Conservation (phyloP, 2,797 vertebrate species). For the Leuciscus waleckii region DNA sequence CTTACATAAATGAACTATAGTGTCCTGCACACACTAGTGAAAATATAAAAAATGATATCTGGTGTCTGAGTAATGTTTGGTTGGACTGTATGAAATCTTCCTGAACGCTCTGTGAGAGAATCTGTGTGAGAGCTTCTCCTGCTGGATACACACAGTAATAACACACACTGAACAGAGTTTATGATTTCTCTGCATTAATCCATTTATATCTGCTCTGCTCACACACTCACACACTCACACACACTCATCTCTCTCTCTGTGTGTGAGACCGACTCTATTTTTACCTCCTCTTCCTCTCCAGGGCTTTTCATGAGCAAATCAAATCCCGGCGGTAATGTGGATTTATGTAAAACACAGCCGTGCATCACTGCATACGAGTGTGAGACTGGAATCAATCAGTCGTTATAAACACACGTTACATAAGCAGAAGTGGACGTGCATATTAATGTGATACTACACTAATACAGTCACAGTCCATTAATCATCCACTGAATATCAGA, state of each 20-base stretch:
- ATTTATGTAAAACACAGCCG: constrained; percentile 28
- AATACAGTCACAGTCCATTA: background rate
- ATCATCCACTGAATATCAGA: background rate
- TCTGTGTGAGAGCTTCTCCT: constrained; percentile 60
- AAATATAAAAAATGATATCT: no score
- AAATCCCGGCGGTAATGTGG: constrained; percentile 12
- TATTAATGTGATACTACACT: background rate
- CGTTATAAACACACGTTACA: background rate
- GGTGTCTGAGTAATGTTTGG: no score
- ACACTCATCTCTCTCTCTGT: background rate
- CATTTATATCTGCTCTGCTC: background rate
- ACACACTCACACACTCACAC: no score
- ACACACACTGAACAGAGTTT: constrained; percentile 27
- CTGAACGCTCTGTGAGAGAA: background rate
- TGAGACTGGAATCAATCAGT: background rate
- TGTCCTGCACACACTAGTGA: no score
- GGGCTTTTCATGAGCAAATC: constrained; percentile 18
- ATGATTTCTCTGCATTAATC: background rate
- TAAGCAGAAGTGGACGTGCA: background rate
- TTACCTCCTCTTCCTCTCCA: constrained; percentile 4
- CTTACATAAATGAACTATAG: no score
- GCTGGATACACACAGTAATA: constrained; percentile 56
- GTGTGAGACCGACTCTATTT: constrained; percentile 8
- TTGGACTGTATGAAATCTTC: no score
- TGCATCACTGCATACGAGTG: background rate